phyloP scores from a whole-genome alignment of 2,797 vertebrate genomes.

The Lindbergichthys nudifrons region DNA sequence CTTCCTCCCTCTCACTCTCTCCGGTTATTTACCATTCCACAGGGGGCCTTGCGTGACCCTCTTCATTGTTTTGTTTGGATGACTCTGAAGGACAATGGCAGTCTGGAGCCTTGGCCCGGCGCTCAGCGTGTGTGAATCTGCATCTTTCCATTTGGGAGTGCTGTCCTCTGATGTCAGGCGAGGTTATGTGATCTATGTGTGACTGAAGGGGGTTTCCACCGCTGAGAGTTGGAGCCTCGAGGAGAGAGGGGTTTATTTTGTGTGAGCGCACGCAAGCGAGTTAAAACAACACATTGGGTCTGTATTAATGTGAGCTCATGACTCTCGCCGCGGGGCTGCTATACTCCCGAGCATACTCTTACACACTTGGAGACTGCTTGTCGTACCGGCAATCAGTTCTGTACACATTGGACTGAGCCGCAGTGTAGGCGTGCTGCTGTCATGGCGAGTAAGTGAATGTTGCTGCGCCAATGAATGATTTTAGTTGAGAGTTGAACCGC shows the following conservation, averaged over 20 bases:
- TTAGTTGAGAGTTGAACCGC: constrained; percentile 20
- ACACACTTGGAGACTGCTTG: constrained; percentile 29
- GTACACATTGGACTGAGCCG: constrained; percentile 36
- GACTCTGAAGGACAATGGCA: constrained; percentile 78
- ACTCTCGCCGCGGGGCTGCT: constrained; percentile 56
- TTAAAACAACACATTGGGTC: constrained; percentile 68
- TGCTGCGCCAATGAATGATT: constrained; percentile 37
- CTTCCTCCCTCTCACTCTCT: constrained; percentile 48
- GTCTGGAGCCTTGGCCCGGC: constrained; percentile 72
- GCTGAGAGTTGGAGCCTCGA: constrained; percentile 53
- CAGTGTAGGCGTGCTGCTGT: constrained; percentile 33
- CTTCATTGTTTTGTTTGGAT: constrained; percentile 78
- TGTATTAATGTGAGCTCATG: constrained; percentile 71
- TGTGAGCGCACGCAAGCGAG: constrained; percentile 39
- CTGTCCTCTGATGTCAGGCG: constrained; percentile 73
- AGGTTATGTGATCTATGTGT: constrained; percentile 80
- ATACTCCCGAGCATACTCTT: constrained; percentile 48
- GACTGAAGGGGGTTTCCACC: constrained; percentile 80
- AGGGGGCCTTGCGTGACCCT: constrained; percentile 73
- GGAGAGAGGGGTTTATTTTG: constrained; percentile 55
- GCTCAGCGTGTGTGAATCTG: constrained; percentile 75
- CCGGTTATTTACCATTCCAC: constrained; percentile 73
- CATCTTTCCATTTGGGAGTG: constrained; percentile 74
- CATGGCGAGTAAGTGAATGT: constrained; percentile 27
- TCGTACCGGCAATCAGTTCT: constrained; percentile 26